Evolutionary conservation across 2,113 vertebrate genomes (phyloP).

Genomic region (Heterotis niloticus): DNA sequence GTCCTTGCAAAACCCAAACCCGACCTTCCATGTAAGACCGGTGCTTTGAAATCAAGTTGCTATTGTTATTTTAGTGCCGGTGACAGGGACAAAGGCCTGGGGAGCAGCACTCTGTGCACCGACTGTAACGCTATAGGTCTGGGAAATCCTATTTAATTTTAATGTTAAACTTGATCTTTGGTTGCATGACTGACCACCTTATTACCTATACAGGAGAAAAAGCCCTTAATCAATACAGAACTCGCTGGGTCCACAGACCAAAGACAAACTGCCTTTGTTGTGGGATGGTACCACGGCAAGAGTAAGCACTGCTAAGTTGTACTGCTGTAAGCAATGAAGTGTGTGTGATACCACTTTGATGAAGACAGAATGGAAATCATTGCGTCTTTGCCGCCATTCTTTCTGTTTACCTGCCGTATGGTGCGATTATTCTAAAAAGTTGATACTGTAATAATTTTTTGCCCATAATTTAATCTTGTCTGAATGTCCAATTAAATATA

Average conservation of each 20-base stretch:
- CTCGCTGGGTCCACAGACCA: conserved; percentile 61
- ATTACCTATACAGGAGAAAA: conserved; percentile 63
- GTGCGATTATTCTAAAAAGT: background rate
- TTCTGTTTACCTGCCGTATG: background rate
- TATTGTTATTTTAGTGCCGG: conserved; percentile 69
- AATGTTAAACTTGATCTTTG: conserved; percentile 80
- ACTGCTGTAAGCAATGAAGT: conserved; percentile 38
- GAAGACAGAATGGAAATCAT: background rate
- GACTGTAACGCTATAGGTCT: conserved; percentile 79
- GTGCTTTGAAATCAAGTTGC: conserved; percentile 65
- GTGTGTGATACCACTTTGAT: too few relatives aligned
- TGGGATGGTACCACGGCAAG: conserved; percentile 47
- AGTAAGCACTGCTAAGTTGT: conserved; percentile 55
- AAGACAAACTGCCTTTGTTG: conserved; percentile 80
- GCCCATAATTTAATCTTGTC: background rate
- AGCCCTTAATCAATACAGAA: conserved; percentile 65
- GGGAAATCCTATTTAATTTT: conserved; percentile 80
- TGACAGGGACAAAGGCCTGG: conserved; percentile 59
- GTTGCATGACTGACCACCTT: conserved; percentile 84
- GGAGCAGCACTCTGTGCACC: conserved; percentile 36
- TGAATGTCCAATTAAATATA: too few relatives aligned
- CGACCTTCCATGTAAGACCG: conserved; percentile 50
- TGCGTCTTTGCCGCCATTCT: background rate
- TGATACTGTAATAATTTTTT: background rate
- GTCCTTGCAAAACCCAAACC: conserved; percentile 47